These are phyloP conservation scores for Pyxicephalus adspersus DNA, from an alignment of 2,113 vertebrate genomes.

Conservation along the genomic window DNA sequence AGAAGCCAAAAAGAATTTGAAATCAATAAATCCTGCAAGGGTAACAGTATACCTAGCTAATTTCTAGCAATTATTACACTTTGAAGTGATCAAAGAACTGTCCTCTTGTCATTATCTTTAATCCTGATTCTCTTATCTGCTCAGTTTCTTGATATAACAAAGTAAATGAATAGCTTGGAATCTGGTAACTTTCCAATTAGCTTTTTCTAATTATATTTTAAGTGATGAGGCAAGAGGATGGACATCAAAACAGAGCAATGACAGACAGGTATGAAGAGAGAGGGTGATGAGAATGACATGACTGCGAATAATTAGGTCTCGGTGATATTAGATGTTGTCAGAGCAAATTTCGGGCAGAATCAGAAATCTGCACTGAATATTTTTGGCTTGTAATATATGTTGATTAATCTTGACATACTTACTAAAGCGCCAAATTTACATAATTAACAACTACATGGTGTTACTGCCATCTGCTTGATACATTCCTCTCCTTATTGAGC, in stretches of 20 bases:
- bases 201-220: too few species aligned
- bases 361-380: slow-evolving; percentile 18
- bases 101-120: too few species aligned
- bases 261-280: neutral
- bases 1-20: too few species aligned
- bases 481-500: slow-evolving; percentile 6
- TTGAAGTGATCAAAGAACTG: too few species aligned
- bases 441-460: slow-evolving; percentile 41
- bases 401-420: slow-evolving; percentile 40
- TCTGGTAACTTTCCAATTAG: too few species aligned
- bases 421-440: slow-evolving; percentile 41
- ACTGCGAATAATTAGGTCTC: slow-evolving; percentile 7
- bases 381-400: slow-evolving; percentile 33
- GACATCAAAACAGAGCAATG: neutral
- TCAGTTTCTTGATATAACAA: too few species aligned
- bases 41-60: too few species aligned
- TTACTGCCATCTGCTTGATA: slow-evolving; percentile 47
- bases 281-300: neutral
- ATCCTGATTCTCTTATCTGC: too few species aligned
- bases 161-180: too few species aligned
- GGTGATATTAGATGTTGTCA: neutral
- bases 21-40: too few species aligned
- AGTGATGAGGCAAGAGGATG: too few species aligned
- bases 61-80: too few species aligned
- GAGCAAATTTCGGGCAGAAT: slow-evolving; percentile 5